A percentile compares a stretch with the other conserved stretches of the same genome.
These are phyloP conservation scores for Ennomos erosarius DNA, from an alignment of 2,888 invertebrate species.

Conservation along the genomic window DNA sequence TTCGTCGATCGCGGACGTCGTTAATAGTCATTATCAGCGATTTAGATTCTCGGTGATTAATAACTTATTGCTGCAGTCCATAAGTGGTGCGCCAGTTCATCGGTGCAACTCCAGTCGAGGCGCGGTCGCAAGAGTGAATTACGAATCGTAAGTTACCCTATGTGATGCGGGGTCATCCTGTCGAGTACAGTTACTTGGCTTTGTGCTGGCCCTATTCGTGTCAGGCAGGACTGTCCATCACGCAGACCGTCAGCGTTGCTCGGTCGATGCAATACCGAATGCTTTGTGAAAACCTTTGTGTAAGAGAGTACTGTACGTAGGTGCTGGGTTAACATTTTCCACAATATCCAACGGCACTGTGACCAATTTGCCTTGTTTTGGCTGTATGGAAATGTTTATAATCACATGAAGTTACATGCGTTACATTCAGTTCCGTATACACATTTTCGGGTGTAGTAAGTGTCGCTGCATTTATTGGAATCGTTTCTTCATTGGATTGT, in stretches of 20 bases:
- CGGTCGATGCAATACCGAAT: conserved; percentile 59
- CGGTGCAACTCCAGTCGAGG: conserved; percentile 51
- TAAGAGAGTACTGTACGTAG: conserved; percentile 34
- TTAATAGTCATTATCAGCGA: conserved; percentile 71
- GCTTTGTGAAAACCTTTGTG: conserved; percentile 56
- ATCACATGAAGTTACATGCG: conserved; percentile 16
- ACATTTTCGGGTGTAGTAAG: neutral
- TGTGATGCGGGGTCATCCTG: conserved; percentile 69
- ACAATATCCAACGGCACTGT: conserved; percentile 38
- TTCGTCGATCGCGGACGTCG: conserved; percentile 69
- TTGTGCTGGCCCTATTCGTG: conserved; percentile 73
- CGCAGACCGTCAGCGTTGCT: conserved; percentile 46
- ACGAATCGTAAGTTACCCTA: conserved; percentile 61
- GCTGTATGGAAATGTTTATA: conserved; percentile 25
- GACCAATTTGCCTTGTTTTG: conserved; percentile 29
- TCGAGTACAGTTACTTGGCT: conserved; percentile 72
- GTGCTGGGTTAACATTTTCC: conserved; percentile 34
- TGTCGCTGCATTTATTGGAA: too few species aligned
- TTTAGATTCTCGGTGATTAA: conserved; percentile 70
- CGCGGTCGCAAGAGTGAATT: conserved; percentile 40
- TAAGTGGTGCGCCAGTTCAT: conserved; percentile 36
- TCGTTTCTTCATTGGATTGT: too few species aligned
- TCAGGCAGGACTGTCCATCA: conserved; percentile 67
- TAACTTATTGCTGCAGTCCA: conserved; percentile 60
- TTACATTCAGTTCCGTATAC: neutral